phyloP scores from a whole-genome alignment of 1,140 invertebrate species.

The Daktulosphaira vitifoliae region DNA sequence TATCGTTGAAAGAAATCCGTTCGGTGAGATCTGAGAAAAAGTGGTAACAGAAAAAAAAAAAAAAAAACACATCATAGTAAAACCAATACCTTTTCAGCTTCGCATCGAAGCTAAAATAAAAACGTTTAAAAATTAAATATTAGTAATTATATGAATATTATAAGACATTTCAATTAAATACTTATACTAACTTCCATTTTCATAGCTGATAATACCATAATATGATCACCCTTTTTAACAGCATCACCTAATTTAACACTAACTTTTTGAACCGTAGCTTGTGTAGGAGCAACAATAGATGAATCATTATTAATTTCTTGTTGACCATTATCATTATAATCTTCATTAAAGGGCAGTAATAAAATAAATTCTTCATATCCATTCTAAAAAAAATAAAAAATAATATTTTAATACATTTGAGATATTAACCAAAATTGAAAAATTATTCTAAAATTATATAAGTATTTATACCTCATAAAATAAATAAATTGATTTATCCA shows the following conservation, averaged over 20 bases:
- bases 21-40: no score
- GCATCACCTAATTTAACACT: conserved; percentile 66
- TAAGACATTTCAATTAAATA: conserved; percentile 1
- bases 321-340: background rate
- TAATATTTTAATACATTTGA: no score
- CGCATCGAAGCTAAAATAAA: no score
- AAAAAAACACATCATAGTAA: no score
- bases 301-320: conserved; percentile 38
- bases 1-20: no score
- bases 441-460: no score
- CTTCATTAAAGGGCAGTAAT: conserved; percentile 15
- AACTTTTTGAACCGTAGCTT: conserved; percentile 88
- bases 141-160: no score
- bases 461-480: conserved; percentile 8
- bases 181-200: conserved; percentile 84
- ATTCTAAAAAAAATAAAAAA: background rate
- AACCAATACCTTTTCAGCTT: no score
- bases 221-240: conserved; percentile 73
- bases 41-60: no score
- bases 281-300: conserved; percentile 80
- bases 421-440: no score
- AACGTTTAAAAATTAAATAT: no score
- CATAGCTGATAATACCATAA: conserved; percentile 94
- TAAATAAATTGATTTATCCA: conserved; percentile 3
- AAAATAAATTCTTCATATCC: background rate